Percentiles rank a stretch among this genome's conserved stretches.
phyloP scores from a whole-genome alignment of 2,797 vertebrate genomes.

The Danio choprae region DNA sequence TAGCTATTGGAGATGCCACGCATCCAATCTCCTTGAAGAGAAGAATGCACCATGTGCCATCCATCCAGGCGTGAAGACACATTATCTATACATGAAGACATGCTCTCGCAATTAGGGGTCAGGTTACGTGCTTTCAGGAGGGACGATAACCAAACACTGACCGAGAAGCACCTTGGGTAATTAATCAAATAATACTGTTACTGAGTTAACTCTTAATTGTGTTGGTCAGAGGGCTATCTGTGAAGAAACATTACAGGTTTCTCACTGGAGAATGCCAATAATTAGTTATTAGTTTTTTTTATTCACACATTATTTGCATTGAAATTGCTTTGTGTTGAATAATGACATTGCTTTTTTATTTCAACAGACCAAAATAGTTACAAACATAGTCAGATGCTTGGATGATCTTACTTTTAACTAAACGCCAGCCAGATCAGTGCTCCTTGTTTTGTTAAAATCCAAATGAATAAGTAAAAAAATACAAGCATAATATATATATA shows the following conservation, averaged over 20 bases:
- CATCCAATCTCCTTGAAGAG: conserved; percentile 70
- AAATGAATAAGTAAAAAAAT: too few relatives aligned
- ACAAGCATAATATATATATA: too few relatives aligned
- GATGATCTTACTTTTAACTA: too few relatives aligned
- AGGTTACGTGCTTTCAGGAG: conserved; percentile 69
- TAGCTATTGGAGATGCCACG: conserved; percentile 64
- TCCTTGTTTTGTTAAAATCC: too few relatives aligned
- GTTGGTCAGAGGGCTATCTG: neutral
- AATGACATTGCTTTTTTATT: neutral
- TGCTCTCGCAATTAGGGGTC: conserved; percentile 67
- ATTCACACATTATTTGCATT: neutral
- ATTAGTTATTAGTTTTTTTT: neutral
- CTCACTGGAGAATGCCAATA: neutral
- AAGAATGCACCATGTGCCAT: conserved; percentile 61
- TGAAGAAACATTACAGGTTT: neutral
- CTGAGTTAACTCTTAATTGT: neutral
- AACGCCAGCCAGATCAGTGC: too few relatives aligned
- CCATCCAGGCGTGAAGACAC: conserved; percentile 74
- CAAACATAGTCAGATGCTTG: too few relatives aligned
- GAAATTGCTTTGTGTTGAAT: neutral
- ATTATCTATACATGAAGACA: conserved; percentile 83
- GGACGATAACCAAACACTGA: conserved; percentile 53
- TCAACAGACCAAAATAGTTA: too few relatives aligned
- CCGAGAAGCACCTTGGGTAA: conserved; percentile 39
- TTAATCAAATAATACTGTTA: conserved; percentile 47